Conservation (phyloP, 2,797 vertebrate species). For the Nannoperca australis region DNA sequence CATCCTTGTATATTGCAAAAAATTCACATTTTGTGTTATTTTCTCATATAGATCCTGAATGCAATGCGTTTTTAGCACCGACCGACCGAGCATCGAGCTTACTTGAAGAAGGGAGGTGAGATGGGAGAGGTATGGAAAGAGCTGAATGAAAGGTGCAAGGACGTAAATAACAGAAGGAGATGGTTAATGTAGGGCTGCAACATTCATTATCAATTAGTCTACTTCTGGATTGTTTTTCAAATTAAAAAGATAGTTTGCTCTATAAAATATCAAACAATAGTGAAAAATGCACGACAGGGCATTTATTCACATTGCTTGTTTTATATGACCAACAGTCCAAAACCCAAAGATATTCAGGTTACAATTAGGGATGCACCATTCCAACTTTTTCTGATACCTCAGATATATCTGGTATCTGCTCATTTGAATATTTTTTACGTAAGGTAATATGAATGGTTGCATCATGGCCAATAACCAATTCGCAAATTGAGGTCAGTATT, state of each 20-base stretch:
- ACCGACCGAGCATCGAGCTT: background rate
- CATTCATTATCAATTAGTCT: background rate
- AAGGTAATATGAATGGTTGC: background rate
- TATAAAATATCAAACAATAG: too few species aligned
- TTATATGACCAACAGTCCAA: background rate
- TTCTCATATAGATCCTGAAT: background rate
- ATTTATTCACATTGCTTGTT: background rate
- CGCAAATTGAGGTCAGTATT: background rate
- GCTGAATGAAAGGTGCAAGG: background rate
- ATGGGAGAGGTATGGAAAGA: background rate
- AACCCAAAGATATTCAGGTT: background rate
- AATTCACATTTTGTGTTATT: slow-evolving; percentile 8
- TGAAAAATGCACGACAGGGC: background rate
- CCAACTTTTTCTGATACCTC: background rate
- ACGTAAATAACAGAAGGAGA: background rate
- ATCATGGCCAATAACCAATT: background rate
- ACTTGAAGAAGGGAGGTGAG: background rate
- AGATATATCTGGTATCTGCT: background rate
- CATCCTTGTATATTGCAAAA: slow-evolving; percentile 12
- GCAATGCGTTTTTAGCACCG: background rate
- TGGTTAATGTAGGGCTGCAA: background rate
- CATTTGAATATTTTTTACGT: background rate
- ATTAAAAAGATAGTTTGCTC: background rate
- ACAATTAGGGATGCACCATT: background rate
- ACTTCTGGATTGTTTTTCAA: background rate